Evolutionary conservation across 1,140 invertebrate genomes (phyloP).

Genomic region (Choristoneura fumiferana): DNA sequence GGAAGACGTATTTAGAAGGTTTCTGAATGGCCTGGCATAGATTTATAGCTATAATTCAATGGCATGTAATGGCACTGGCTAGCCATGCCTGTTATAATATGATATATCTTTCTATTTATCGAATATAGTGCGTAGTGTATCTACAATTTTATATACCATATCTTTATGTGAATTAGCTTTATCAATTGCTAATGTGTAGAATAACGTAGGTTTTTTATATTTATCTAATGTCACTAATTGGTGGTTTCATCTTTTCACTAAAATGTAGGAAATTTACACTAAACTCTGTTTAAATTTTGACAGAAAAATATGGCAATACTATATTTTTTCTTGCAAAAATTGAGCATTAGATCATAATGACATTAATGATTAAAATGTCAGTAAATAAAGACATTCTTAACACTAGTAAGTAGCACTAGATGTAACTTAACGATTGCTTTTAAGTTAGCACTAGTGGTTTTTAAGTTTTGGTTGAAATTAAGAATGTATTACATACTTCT

Average conservation of each 20-base stretch:
- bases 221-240: constrained; percentile 13
- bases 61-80: too few species aligned
- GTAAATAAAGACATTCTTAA: neutral
- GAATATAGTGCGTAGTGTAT: constrained; percentile 13
- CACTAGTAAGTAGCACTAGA: neutral
- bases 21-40: constrained; percentile 7
- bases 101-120: constrained; percentile 17
- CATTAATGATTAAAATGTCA: neutral
- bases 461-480: neutral
- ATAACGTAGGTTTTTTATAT: constrained; percentile 5
- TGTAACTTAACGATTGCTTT: neutral
- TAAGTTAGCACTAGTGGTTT: too few species aligned
- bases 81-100: neutral
- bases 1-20: constrained; percentile 4
- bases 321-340: neutral
- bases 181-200: neutral
- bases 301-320: neutral
- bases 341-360: neutral
- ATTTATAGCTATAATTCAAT: neutral
- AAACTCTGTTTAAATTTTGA: neutral
- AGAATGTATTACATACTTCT: too few species aligned
- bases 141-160: constrained; percentile 14
- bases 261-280: constrained; percentile 17
- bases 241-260: constrained; percentile 11
- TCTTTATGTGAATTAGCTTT: constrained; percentile 6